phyloP scores from a whole-genome alignment of 2,797 vertebrate species.

The Malacoraja senta region DNA sequence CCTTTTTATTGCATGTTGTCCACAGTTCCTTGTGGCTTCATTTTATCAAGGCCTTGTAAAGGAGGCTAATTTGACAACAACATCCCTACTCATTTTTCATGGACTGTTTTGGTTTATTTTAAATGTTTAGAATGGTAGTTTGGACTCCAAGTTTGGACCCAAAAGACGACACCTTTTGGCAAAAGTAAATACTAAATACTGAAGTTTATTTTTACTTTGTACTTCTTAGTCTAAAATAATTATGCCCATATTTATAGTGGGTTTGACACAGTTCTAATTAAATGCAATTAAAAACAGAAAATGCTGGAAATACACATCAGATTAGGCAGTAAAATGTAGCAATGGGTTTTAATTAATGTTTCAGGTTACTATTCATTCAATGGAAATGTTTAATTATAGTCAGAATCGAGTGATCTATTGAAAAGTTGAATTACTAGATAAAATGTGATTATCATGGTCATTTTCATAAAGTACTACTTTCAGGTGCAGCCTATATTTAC shows the following conservation, averaged over 20 bases:
- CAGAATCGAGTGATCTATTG: not conserved
- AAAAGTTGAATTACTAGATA: not conserved
- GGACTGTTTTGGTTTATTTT: not conserved
- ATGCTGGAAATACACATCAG: not conserved
- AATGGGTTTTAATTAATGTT: not conserved
- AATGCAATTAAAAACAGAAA: not conserved
- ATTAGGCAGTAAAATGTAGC: not conserved
- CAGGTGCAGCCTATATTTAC: not conserved
- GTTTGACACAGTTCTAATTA: not conserved
- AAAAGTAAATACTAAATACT: not conserved
- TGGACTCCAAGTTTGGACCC: not conserved
- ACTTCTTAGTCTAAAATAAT: not conserved
- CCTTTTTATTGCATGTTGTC: too few relatives aligned
- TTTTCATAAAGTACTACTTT: not conserved
- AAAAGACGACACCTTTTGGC: not conserved
- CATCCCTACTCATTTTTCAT: too few relatives aligned
- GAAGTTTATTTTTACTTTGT: not conserved
- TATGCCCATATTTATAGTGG: not conserved
- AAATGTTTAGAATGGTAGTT: not conserved
- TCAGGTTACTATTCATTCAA: not conserved
- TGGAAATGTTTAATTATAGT: not conserved
- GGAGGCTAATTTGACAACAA: not conserved
- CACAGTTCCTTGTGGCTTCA: too few relatives aligned
- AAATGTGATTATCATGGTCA: not conserved
- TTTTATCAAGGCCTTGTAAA: too few relatives aligned